Conservation (phyloP, 2,888 invertebrate species). For the Tetanocera ferruginea region DNA sequence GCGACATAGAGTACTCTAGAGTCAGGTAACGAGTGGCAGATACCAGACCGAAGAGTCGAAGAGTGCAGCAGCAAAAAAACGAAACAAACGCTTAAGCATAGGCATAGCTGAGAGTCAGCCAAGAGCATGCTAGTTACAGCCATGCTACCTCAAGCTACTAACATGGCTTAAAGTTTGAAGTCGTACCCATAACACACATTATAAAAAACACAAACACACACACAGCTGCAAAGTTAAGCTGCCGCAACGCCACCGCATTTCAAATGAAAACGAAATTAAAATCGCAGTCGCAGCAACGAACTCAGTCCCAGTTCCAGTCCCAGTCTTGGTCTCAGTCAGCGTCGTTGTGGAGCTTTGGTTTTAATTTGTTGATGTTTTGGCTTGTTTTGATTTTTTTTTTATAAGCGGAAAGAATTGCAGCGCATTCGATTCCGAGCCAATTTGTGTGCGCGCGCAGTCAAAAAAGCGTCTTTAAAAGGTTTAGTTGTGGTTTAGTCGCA, state of each 20-base stretch:
- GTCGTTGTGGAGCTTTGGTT: neutral
- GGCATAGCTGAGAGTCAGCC: too few relatives aligned
- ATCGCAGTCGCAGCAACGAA: slow-evolving; percentile 1
- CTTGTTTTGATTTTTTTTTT: neutral
- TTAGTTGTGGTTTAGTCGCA: slow-evolving; percentile 50
- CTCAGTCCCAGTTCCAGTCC: neutral
- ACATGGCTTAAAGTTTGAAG: neutral
- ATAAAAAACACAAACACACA: neutral
- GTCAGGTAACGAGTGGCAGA: too few relatives aligned
- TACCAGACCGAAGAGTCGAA: neutral
- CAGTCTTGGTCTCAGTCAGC: neutral
- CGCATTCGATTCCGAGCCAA: slow-evolving; percentile 14
- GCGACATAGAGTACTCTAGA: neutral
- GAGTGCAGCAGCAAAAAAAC: neutral
- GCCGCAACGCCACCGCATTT: neutral
- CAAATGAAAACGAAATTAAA: slow-evolving; percentile 29
- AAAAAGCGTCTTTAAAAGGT: slow-evolving; percentile 32
- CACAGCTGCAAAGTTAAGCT: neutral
- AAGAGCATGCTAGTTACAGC: too few relatives aligned
- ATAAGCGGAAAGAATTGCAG: slow-evolving; percentile 28
- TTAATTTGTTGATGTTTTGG: neutral
- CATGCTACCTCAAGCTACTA: too few relatives aligned
- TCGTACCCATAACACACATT: neutral
- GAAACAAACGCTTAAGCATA: neutral
- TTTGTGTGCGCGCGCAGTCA: slow-evolving; percentile 8